Evolutionary conservation across 2,888 invertebrate species (phyloP).

Genomic region (Strigamia maritima): DNA sequence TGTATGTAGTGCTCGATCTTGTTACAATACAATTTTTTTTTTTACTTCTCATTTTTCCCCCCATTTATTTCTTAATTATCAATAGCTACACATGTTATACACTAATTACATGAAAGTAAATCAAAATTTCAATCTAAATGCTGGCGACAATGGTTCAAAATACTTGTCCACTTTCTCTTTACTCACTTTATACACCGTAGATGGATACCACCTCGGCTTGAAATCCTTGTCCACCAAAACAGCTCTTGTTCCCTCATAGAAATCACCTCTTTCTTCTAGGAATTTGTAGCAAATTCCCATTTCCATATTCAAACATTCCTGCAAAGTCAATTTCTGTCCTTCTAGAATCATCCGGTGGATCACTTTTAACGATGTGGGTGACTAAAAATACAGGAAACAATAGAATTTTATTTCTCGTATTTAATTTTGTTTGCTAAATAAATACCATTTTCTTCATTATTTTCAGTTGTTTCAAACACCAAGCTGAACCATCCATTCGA

Average conservation of each 20-base stretch:
- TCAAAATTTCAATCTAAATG: slow-evolving; percentile 61
- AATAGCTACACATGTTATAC: no score
- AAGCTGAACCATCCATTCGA: slow-evolving; percentile 74
- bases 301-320: not conserved
- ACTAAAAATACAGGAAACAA: not conserved
- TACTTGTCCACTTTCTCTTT: slow-evolving; percentile 70
- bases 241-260: slow-evolving; percentile 50
- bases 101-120: no score
- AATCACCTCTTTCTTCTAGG: not conserved
- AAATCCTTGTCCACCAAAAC: slow-evolving; percentile 87
- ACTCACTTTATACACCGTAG: slow-evolving; percentile 69
- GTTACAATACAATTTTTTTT: no score
- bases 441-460: slow-evolving; percentile 65
- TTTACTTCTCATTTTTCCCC: no score
- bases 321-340: not conserved
- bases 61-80: no score
- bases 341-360: not conserved
- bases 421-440: not conserved
- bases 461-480: slow-evolving; percentile 70
- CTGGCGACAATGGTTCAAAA: slow-evolving; percentile 69
- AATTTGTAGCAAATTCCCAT: not conserved
- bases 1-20: no score
- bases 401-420: not conserved
- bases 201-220: slow-evolving; percentile 85
- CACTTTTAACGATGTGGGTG: not conserved